These are phyloP conservation scores for Nyctereutes procyonoides DNA, from an alignment of 2,113 vertebrate genomes.

Conservation along the genomic window DNA sequence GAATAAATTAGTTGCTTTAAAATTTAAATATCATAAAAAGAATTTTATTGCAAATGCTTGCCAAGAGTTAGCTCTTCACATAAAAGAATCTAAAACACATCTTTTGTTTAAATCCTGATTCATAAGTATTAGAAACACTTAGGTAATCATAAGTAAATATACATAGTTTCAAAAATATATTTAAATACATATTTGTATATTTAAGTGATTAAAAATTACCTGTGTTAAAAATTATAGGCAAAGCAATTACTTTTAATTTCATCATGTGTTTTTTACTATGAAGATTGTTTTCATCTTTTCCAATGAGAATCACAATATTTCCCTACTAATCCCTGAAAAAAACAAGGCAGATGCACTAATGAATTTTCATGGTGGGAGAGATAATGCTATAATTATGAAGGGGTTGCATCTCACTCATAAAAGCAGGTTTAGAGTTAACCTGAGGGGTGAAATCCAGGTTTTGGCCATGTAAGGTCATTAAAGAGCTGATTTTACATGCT, in stretches of 20 bases:
- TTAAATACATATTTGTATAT: neutral
- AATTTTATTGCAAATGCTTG: neutral
- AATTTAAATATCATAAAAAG: neutral
- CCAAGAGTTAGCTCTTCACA: neutral
- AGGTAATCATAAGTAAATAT: neutral
- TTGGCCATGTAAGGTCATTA: neutral
- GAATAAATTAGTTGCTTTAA: neutral
- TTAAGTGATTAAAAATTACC: neutral
- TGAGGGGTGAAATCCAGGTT: neutral
- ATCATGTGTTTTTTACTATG: neutral
- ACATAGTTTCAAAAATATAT: neutral
- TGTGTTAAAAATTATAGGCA: neutral
- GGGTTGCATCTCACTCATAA: neutral
- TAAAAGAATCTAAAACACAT: neutral
- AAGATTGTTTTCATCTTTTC: neutral
- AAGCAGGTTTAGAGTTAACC: neutral
- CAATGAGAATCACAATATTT: neutral
- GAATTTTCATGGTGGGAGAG: neutral
- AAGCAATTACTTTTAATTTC: neutral
- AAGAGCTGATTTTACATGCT: neutral
- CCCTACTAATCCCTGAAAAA: neutral
- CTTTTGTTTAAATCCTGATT: neutral
- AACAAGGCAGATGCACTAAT: neutral
- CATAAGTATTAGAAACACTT: neutral
- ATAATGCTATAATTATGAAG: neutral